Base-by-base conservation (phyloP, 2,888 invertebrate genomes). In the Seira sanloemensis region DNA sequence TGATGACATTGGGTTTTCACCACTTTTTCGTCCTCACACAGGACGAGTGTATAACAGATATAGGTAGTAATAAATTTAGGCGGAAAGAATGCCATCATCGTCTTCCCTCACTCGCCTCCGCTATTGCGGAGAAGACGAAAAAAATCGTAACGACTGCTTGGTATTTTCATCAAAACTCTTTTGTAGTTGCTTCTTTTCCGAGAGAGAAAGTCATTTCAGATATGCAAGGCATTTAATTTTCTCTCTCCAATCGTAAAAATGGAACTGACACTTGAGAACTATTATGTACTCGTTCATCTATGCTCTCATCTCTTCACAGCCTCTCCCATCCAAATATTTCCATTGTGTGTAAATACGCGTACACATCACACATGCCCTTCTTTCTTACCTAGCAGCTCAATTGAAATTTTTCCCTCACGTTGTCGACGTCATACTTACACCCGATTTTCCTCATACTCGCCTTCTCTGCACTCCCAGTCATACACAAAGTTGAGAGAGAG, bases 181-280 rank as follows among this genome's bases (percentile, higher is more conserved):
- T 62, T 62, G 62, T 76, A 76, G 23, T 67, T 67, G 76, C 76
- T 9, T 67, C 66, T 5, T 37, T 65, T 5, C 9, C 0, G 50
- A 46, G 27, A 19, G 62, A 37, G 69, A 19, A 46, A 58, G 25
- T 84, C 81, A 88, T 88, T 86, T 74, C 83, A 88, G 84, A 84
- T 88, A 88, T 88, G 87, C 82, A 85, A 85, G 88, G 88, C 88
- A 88, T 88, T 88, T 88, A 87, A 88, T 88, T 88, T 87, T 84
- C 87, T 78, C n/a, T n/a, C 69, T 58, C 25, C 72, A 62, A 62
- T 62, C 62, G 62, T 79, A 78, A 82, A 87, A 85, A 83, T 86
- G 86, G 86, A 75, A 73, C 67, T 74, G 78, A 71, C 81, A 75
- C 78, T 83, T 79, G 83, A 86, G 77, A 76, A 83, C 72, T 83